These are phyloP conservation scores for Tachycineta bicolor DNA, from an alignment of 2,113 vertebrate genomes.

Conservation along the genomic window DNA sequence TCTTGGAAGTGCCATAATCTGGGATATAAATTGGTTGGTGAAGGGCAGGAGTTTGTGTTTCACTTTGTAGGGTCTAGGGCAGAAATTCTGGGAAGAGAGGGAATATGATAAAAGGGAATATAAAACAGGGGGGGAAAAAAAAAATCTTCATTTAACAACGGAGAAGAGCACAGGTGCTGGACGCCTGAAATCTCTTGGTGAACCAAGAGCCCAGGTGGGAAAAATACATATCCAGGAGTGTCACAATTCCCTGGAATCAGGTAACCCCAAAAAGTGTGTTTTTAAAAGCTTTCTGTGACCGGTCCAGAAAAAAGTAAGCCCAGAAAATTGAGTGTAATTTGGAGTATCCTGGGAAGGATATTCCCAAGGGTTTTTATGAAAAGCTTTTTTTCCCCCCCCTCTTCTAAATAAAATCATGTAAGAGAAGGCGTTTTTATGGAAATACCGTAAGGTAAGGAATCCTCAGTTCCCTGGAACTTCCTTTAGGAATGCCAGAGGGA, in stretches of 20 bases:
- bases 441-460: conserved; percentile 4
- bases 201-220: neutral
- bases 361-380: neutral
- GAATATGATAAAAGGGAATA: neutral
- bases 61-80: neutral
- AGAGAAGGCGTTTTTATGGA: conserved; percentile 29
- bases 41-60: neutral
- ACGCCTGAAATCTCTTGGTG: neutral
- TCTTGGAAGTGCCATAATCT: neutral
- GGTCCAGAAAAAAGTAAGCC: neutral
- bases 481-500: conserved; percentile 46
- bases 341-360: neutral
- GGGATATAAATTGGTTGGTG: rapidly evolving
- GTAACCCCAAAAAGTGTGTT: neutral
- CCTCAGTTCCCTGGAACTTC: conserved; percentile 51
- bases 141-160: neutral
- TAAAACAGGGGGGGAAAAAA: neutral
- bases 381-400: neutral
- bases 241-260: neutral
- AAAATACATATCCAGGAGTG: neutral
- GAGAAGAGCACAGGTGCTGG: neutral
- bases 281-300: neutral
- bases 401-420: conserved; percentile 25
- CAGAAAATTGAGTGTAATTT: neutral
- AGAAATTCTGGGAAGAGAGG: neutral